phyloP scores from a whole-genome alignment of 2,797 vertebrate species.

The Luscinia luscinia region DNA sequence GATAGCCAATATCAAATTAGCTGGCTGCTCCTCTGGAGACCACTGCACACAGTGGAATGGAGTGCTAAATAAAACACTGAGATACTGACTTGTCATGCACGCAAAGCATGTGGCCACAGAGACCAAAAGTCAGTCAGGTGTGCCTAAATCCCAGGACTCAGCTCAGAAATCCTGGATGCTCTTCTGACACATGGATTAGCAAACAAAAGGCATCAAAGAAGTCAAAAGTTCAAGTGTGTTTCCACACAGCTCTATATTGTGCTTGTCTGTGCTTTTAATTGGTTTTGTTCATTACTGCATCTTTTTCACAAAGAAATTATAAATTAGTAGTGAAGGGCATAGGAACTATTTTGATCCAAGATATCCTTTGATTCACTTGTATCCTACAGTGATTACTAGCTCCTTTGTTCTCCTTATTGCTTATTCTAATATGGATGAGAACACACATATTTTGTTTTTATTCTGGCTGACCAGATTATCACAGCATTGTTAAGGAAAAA shows the following conservation, averaged over 20 bases:
- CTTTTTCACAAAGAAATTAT: background rate
- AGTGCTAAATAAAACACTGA: slow-evolving; percentile 9
- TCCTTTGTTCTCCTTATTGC: slow-evolving; percentile 6
- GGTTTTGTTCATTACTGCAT: background rate
- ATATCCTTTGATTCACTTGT: slow-evolving; percentile 1
- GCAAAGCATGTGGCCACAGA: background rate
- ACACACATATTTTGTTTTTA: background rate
- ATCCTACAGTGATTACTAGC: background rate
- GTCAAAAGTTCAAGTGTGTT: slow-evolving; percentile 45
- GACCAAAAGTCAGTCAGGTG: slow-evolving; percentile 32
- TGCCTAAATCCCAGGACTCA: slow-evolving; percentile 1
- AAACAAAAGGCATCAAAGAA: slow-evolving; percentile 48
- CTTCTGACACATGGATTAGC: slow-evolving; percentile 43
- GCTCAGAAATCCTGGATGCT: slow-evolving; percentile 2
- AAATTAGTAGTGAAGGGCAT: background rate
- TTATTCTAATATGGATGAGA: background rate
- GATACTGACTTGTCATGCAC: background rate
- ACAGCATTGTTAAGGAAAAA: background rate
- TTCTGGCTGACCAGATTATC: background rate
- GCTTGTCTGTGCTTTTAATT: background rate
- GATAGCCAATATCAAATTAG: background rate
- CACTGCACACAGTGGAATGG: background rate
- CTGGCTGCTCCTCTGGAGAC: background rate
- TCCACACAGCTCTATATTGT: background rate
- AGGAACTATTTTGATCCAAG: slow-evolving; percentile 13